These are phyloP conservation scores for Brachypterus glaber DNA, from an alignment of 2,888 invertebrate species.

Conservation along the genomic window DNA sequence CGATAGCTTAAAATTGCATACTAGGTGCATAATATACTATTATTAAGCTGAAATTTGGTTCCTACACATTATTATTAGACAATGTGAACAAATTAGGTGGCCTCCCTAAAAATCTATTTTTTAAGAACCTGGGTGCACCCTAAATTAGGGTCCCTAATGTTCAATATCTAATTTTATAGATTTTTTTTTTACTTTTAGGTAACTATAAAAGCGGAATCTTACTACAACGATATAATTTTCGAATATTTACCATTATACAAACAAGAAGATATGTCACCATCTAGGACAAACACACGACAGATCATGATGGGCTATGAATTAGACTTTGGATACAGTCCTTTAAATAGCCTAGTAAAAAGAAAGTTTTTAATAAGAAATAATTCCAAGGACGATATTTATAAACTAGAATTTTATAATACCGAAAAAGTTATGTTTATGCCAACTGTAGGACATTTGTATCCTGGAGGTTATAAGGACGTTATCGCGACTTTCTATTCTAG, in stretches of 20 bases:
- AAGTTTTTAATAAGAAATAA: slow-evolving; percentile 40
- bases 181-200: slow-evolving; percentile 27
- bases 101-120: no score
- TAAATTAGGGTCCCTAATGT: no score
- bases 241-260: no score
- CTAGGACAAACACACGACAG: slow-evolving; percentile 6
- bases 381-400: slow-evolving; percentile 31
- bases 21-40: no score
- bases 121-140: no score
- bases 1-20: no score
- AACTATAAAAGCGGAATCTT: slow-evolving; percentile 27
- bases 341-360: slow-evolving; percentile 35
- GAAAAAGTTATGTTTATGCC: slow-evolving; percentile 43
- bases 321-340: slow-evolving; percentile 36
- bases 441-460: slow-evolving; percentile 40
- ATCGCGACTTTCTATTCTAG: slow-evolving; percentile 43
- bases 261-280: slow-evolving; percentile 11
- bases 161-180: no score
- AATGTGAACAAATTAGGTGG: no score
- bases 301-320: slow-evolving; percentile 31
- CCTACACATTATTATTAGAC: no score
- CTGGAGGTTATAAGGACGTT: slow-evolving; percentile 42
- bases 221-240: slow-evolving; percentile 18
- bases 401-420: slow-evolving; percentile 37
- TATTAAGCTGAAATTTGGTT: no score